Percentiles rank a stretch among this genome's conserved stretches.
Evolutionary conservation across 2,113 vertebrate species (phyloP).

Genomic region (Python bivittatus): DNA sequence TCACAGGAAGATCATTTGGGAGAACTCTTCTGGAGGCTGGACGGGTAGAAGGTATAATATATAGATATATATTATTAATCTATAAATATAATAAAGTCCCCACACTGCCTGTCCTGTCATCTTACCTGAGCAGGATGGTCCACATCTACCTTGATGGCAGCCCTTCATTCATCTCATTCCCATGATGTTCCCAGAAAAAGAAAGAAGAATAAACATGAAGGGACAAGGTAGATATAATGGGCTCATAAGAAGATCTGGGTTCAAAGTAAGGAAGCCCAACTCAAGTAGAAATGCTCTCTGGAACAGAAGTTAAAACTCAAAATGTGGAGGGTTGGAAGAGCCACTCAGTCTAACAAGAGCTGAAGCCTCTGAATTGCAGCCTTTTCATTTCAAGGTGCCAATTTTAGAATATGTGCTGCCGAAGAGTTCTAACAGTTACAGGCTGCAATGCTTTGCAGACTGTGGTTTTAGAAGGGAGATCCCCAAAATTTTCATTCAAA

Average conservation of each 20-base stretch:
- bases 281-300: neutral
- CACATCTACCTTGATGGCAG: neutral
- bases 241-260: neutral
- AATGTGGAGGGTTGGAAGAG: neutral
- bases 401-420: neutral
- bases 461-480: neutral
- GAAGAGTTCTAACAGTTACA: neutral
- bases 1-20: neutral
- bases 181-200: neutral
- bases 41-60: neutral
- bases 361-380: neutral
- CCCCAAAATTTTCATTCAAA: neutral
- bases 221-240: neutral
- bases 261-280: neutral
- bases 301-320: neutral
- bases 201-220: neutral
- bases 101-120: neutral
- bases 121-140: neutral
- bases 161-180: neutral
- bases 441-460: neutral
- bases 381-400: neutral
- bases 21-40: neutral
- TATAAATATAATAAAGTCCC: neutral
- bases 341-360: neutral
- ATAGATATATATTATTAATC: neutral